These are phyloP conservation scores for Oxyteleia sp. DNA, from an alignment of 2,888 invertebrate species.

Conservation along the genomic window DNA sequence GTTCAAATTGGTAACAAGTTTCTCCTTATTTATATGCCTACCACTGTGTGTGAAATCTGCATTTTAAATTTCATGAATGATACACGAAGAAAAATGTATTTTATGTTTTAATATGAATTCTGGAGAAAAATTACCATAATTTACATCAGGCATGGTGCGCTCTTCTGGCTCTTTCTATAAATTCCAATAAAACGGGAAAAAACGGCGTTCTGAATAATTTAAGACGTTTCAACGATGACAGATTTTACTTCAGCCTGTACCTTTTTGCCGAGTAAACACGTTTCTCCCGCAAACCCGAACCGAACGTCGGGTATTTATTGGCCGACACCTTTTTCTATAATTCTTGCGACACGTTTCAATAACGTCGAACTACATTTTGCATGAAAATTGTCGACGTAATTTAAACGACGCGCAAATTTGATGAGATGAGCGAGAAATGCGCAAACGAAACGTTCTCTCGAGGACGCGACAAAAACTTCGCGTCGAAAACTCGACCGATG, in stretches of 20 bases:
- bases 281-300: background rate
- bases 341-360: conserved; percentile 6
- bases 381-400: background rate
- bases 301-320: background rate
- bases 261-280: conserved; percentile 24
- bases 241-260: conserved; percentile 37
- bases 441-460: conserved; percentile 6
- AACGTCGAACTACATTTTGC: conserved; percentile 4
- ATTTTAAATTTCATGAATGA: conserved; percentile 65
- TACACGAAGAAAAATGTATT: conserved; percentile 63
- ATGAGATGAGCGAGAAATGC: background rate
- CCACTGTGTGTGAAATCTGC: conserved; percentile 60
- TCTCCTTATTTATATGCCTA: conserved; percentile 63
- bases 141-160: conserved; percentile 40
- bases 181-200: conserved; percentile 54
- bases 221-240: conserved; percentile 42
- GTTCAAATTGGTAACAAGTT: conserved; percentile 66
- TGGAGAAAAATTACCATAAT: conserved; percentile 61
- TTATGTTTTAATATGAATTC: conserved; percentile 62
- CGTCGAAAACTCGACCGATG: conserved; percentile 40
- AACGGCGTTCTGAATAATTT: conserved; percentile 55
- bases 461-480: too few species aligned
- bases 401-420: background rate
- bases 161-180: conserved; percentile 46
- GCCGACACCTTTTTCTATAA: background rate